Evolutionary conservation across 2,113 vertebrate genomes (phyloP).

Genomic region (Centropus unirufus): DNA sequence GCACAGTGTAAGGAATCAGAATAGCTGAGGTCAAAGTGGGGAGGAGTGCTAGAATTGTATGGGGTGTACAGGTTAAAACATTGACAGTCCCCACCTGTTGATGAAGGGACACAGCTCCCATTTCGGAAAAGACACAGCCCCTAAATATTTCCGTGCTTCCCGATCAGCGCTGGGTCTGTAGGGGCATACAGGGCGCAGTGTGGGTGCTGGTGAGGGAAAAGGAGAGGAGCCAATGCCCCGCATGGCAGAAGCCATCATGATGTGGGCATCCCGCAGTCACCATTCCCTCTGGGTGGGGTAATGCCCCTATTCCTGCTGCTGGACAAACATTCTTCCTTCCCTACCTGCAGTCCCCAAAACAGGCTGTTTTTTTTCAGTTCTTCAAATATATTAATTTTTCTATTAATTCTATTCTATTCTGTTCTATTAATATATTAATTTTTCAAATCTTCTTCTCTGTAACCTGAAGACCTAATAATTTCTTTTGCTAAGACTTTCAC

Average conservation of each 20-base stretch:
- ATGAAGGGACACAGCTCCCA: fast-evolving
- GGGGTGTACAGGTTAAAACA: background rate
- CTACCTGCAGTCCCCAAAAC: background rate
- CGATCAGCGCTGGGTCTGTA: fast-evolving
- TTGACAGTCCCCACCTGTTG: fast-evolving
- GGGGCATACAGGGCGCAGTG: background rate
- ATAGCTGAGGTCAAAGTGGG: background rate
- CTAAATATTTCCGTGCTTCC: background rate
- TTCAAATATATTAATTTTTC: background rate
- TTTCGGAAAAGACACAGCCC: background rate
- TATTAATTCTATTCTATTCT: too few relatives aligned
- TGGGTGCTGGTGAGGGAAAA: background rate
- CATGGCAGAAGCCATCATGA: fast-evolving
- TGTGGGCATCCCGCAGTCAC: background rate
- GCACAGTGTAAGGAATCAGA: background rate
- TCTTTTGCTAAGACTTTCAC: background rate
- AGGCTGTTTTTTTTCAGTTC: background rate
- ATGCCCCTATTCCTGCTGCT: fast-evolving
- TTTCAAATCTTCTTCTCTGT: background rate
- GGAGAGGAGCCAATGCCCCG: fast-evolving
- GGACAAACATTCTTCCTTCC: background rate
- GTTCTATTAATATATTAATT: background rate
- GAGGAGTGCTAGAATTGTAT: background rate
- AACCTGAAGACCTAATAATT: background rate
- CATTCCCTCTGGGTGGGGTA: background rate